Evolutionary conservation across 2,113 vertebrate species (phyloP).

Genomic region (Struthio camelus): DNA sequence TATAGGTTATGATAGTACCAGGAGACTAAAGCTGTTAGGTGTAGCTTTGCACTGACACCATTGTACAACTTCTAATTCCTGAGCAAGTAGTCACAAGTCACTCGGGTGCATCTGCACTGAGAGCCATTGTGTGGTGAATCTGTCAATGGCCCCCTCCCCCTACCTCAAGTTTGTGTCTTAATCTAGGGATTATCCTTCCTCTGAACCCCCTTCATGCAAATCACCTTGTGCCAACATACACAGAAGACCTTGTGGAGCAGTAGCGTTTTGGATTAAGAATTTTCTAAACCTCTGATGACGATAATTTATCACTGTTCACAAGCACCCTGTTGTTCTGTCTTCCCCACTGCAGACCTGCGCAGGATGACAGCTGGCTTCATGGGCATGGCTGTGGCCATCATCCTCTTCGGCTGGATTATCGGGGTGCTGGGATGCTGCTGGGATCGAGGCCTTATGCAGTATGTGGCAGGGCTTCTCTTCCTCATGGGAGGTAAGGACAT

Average conservation of each 20-base stretch:
- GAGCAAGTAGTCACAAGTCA: neutral
- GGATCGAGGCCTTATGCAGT: slow-evolving; percentile 99
- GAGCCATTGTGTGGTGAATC: neutral
- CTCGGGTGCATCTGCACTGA: neutral
- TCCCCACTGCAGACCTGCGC: slow-evolving; percentile 84
- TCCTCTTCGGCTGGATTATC: slow-evolving; percentile 96
- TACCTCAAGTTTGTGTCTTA: neutral
- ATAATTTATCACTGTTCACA: neutral
- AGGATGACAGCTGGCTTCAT: slow-evolving; percentile 98
- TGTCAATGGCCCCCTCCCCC: neutral
- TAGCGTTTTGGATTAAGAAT: neutral
- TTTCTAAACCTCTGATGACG: neutral
- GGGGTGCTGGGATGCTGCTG: slow-evolving; percentile 96
- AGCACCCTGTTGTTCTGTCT: neutral
- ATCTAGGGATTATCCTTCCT: neutral
- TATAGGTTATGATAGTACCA: neutral
- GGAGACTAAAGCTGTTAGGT: neutral
- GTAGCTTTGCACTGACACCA: neutral
- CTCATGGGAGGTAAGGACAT: slow-evolving; percentile 95
- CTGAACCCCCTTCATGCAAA: neutral
- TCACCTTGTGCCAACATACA: neutral
- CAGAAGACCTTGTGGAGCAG: neutral
- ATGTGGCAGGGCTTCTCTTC: slow-evolving; percentile 97
- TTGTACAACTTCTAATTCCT: neutral
- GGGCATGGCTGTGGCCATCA: slow-evolving; percentile 99